Conservation (phyloP, 2,797 vertebrate genomes). For the Coregonus ussuriensis region DNA sequence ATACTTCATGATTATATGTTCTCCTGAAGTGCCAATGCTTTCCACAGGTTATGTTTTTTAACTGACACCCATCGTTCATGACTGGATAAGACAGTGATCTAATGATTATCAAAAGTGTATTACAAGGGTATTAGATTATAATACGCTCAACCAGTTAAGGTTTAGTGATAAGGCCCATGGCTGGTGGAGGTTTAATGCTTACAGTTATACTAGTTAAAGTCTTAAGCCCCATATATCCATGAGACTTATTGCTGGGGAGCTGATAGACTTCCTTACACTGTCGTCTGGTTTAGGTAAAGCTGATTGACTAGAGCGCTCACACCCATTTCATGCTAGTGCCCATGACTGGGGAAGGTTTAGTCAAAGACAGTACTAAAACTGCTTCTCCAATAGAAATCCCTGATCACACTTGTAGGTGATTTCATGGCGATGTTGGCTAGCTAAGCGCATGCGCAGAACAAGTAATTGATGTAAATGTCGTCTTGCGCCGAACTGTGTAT, state of each 20-base stretch:
- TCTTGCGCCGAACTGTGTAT: too few species aligned
- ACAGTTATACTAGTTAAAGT: not conserved
- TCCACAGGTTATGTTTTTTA: not conserved
- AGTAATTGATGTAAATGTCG: too few species aligned
- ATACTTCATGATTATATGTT: not conserved
- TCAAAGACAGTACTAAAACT: too few species aligned
- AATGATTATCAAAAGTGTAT: not conserved
- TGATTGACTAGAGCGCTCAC: not conserved
- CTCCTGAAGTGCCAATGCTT: not conserved
- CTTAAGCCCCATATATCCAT: not conserved
- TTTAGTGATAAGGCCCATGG: not conserved
- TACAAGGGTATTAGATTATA: not conserved
- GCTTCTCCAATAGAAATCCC: too few species aligned
- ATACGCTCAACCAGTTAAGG: not conserved
- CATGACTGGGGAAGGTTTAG: too few species aligned
- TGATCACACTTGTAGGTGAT: too few species aligned
- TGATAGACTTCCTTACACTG: not conserved
- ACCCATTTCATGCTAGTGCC: not conserved
- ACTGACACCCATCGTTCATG: not conserved
- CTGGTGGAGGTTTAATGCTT: not conserved
- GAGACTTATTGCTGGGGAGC: not conserved
- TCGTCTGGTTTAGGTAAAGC: slow-evolving; percentile 1
- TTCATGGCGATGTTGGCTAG: too few species aligned
- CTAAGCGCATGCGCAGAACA: too few species aligned
- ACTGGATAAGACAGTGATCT: not conserved